Evolutionary conservation across 2,888 invertebrate species (phyloP).

Genomic region (Ophioninae sp.): DNA sequence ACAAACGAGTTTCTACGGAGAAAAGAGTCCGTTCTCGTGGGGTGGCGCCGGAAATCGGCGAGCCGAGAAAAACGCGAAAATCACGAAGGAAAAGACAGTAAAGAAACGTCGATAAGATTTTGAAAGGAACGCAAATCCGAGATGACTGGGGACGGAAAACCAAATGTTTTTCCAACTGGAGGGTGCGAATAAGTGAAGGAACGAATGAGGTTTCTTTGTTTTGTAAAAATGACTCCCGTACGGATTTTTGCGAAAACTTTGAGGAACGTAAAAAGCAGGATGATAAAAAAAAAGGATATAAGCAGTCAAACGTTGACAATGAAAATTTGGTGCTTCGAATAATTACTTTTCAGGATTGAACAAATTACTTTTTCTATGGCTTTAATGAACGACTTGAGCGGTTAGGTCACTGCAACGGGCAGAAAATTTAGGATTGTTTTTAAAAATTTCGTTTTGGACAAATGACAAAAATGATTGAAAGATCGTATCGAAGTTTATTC

Average conservation of each 20-base stretch:
- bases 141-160: not conserved
- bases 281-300: not conserved
- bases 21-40: slow-evolving; percentile 30
- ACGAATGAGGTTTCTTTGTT: too few species aligned
- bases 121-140: not conserved
- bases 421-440: too few species aligned
- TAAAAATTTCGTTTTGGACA: too few species aligned
- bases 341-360: too few species aligned
- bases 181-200: too few species aligned
- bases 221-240: not conserved
- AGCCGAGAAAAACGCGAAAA: slow-evolving; percentile 58
- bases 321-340: too few species aligned
- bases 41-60: slow-evolving; percentile 44
- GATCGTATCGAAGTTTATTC: too few species aligned
- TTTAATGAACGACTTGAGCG: too few species aligned
- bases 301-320: too few species aligned
- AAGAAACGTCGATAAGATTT: not conserved
- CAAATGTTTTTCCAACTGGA: not conserved
- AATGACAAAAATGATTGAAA: too few species aligned
- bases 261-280: not conserved
- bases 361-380: too few species aligned
- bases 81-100: slow-evolving; percentile 29
- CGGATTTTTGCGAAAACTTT: not conserved
- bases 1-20: slow-evolving; percentile 38
- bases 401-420: too few species aligned